phyloP scores from a whole-genome alignment of 1,140 invertebrate genomes.

The Cephus cinctus region DNA sequence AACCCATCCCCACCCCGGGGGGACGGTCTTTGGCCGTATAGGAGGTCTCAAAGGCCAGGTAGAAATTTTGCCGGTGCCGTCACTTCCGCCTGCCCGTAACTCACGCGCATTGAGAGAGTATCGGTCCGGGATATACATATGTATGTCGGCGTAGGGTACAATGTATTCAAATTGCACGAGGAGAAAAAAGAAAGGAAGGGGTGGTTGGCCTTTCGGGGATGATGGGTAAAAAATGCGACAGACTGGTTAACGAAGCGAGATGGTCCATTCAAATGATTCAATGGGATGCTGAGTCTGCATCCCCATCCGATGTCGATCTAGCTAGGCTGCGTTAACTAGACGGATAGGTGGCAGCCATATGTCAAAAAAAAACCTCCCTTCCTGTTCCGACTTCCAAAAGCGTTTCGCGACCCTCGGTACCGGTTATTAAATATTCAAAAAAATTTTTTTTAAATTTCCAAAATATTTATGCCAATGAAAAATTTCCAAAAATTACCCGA shows the following conservation, averaged over 20 bases:
- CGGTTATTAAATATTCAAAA: background rate
- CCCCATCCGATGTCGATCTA: too few species aligned
- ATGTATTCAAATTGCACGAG: slow-evolving; percentile 54
- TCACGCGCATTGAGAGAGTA: slow-evolving; percentile 33
- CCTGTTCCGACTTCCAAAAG: background rate
- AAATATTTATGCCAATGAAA: too few species aligned
- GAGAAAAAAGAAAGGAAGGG: slow-evolving; percentile 46
- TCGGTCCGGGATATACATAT: slow-evolving; percentile 56
- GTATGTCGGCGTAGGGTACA: slow-evolving; percentile 52
- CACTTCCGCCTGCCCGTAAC: slow-evolving; percentile 11
- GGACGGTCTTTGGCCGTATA: too few species aligned
- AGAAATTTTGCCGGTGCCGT: slow-evolving; percentile 28
- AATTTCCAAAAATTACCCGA: too few species aligned
- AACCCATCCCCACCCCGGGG: slow-evolving; percentile 38
- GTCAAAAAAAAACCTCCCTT: too few species aligned
- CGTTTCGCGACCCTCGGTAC: background rate
- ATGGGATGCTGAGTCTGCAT: slow-evolving; percentile 51
- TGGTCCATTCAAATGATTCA: slow-evolving; percentile 53
- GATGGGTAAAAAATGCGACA: slow-evolving; percentile 53
- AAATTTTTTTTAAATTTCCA: too few species aligned
- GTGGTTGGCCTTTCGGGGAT: slow-evolving; percentile 43
- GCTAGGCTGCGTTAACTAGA: too few species aligned
- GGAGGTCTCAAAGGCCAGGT: too few species aligned
- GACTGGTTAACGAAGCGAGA: slow-evolving; percentile 58
- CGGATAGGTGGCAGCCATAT: background rate